phyloP scores from a whole-genome alignment of 2,113 vertebrate species.

The Indicator maculatus region DNA sequence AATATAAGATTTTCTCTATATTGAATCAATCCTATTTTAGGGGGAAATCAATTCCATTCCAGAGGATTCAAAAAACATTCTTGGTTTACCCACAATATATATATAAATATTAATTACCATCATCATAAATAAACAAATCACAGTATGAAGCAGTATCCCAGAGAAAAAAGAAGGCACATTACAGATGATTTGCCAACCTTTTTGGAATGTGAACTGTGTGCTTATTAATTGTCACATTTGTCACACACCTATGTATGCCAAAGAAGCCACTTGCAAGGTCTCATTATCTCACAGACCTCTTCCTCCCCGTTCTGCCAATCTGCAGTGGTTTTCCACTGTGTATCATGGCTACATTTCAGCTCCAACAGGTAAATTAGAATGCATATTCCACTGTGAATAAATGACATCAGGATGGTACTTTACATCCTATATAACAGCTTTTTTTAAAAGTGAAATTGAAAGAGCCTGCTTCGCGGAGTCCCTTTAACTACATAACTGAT shows the following conservation, averaged over 20 bases:
- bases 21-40: neutral
- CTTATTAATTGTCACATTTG: constrained; percentile 15
- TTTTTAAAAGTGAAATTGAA: neutral
- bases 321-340: neutral
- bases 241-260: neutral
- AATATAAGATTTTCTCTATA: neutral
- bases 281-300: neutral
- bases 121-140: neutral
- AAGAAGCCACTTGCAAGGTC: neutral
- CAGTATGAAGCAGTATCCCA: neutral
- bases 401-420: neutral
- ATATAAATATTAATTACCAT: neutral
- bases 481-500: neutral
- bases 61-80: neutral
- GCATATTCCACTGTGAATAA: neutral
- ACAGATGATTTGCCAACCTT: neutral
- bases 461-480: neutral
- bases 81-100: neutral
- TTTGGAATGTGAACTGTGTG: neutral
- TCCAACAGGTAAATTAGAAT: neutral
- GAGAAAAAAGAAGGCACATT: neutral
- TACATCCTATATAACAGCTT: fast-evolving
- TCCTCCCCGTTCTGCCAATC: neutral
- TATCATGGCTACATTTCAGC: neutral
- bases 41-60: neutral